Base-by-base conservation (phyloP, 2,888 invertebrate genomes). In the Drosophila tripunctata region DNA sequence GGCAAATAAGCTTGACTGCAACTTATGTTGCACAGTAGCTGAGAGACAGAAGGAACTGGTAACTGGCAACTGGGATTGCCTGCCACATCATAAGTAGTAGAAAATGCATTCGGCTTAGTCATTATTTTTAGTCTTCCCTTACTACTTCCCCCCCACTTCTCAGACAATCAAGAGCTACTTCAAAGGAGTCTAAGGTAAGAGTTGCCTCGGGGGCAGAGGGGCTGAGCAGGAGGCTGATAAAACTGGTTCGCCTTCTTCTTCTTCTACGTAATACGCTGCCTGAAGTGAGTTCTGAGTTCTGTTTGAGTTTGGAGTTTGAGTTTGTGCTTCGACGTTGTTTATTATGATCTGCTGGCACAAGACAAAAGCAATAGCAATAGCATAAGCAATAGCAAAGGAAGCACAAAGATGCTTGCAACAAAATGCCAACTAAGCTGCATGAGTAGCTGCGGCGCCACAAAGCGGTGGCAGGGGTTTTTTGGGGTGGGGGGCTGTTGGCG, bases 381-480 rank as follows among this genome's bases (percentile, higher is more conserved):
- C 22, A 12, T 4, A 7, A 12, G 40, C 21, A 40, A n/a, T 8
- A 27, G 8, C 27, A 27, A 4, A 27, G 4, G 10, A 27, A 10
- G 27, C 27, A n/a, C n/a, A n/a, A n/a, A n/a, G n/a, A n/a, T n/a
- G n/a, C n/a, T n/a, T 10, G 27, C 78, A 64, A 56, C 65, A 71
- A 85, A 78, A 82, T 78, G 38, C 71, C 75, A 78, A 85, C 79
- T 85, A 82, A 82, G 79, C 85, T 67, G 64, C 51, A 69, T 70
- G 65, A 62, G n/a, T 70, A 72, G 52, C n/a, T n/a, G 64, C 65
- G 43, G 70, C 60, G 60, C 64, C 66, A 57, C 40, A 38, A 52
- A 24, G 40, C 15, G 50, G n/a, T 7, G 21, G 14, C 38, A n/a
- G 1, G 14, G 5, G 12, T 12, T 14, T n/a, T 1, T 1, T n/a